Evolutionary conservation across 2,113 vertebrate species (phyloP), one percentile per base, ranked within the genome.

Genomic region (Myotis davidii): DNA sequence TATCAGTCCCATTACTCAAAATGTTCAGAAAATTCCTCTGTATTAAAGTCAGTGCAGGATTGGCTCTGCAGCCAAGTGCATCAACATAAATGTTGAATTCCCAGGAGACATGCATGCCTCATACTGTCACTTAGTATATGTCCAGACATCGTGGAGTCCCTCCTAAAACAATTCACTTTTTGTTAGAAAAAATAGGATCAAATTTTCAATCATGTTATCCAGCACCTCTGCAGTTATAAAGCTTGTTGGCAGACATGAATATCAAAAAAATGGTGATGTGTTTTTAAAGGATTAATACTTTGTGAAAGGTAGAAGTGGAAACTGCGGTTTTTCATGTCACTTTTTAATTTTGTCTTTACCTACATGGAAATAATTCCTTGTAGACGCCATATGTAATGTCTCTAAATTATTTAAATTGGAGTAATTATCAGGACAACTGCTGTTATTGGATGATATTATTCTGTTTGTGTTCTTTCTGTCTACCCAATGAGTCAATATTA

Each of bases 181-280:
- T 98, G 93, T 98, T 98, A 96, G 97, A 95, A 98, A 99, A 98
- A 99, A 98, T 98, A 95, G 96, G 94, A 98, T 98, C 97, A 98
- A 90, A 95, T 98, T 98, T 98, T 98, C 97, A 97, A 84, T 98
- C 97, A 96, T 88, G 94, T 97, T 97, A 97, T 91, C 95, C 89
- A 90, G 93, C 93, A 91, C 97, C 97, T 94, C 95, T 98, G 90
- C 96, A 93, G 98, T 97, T 94, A 92, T 95, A 84, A 95, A 96
- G 90, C 92, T 94, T 97, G 92, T 94, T 97, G 97, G 98, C 83
- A 85, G 91, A 93, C 86, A 34, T 95, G 92, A 97, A 93, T 94
- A 93, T 96, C 97, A 97, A 73, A 93, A 96, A 96, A 96, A 97
- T 90, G 78, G 25, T 59, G 87, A 96, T 97, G 72, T 96, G 81